Percentiles rank a stretch among this genome's conserved stretches.
Conservation (phyloP, 2,113 vertebrate genomes). For the Herpetotheres cachinnans region DNA sequence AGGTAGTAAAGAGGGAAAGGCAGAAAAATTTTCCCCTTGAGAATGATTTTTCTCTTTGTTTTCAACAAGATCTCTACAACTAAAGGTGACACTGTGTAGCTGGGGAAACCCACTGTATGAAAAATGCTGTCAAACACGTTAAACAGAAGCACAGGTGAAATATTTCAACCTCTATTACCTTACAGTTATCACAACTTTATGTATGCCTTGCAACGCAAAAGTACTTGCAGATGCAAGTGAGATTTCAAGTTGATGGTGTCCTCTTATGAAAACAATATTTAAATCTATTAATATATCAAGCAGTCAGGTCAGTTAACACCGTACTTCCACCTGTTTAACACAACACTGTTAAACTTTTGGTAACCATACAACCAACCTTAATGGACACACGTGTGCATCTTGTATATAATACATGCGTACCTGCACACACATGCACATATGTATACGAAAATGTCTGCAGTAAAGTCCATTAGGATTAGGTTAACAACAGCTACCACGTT, state of each 20-base stretch:
- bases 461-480: neutral
- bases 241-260: neutral
- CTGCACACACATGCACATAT: neutral
- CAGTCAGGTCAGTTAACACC: neutral
- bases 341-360: neutral
- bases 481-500: neutral
- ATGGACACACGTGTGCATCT: rapidly evolving
- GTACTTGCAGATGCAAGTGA: neutral
- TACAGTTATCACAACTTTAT: neutral
- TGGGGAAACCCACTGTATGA: neutral
- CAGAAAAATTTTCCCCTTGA: neutral
- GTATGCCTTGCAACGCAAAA: neutral
- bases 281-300: neutral
- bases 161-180: neutral
- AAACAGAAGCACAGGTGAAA: neutral
- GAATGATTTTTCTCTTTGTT: neutral
- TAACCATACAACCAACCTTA: neutral
- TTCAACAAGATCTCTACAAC: neutral
- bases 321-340: neutral
- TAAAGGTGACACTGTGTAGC: neutral
- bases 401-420: rapidly evolving
- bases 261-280: neutral
- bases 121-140: neutral
- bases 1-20: neutral
- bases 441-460: neutral